phyloP scores from a whole-genome alignment of 2,113 vertebrate genomes.

The Macroglossus sobrinus region DNA sequence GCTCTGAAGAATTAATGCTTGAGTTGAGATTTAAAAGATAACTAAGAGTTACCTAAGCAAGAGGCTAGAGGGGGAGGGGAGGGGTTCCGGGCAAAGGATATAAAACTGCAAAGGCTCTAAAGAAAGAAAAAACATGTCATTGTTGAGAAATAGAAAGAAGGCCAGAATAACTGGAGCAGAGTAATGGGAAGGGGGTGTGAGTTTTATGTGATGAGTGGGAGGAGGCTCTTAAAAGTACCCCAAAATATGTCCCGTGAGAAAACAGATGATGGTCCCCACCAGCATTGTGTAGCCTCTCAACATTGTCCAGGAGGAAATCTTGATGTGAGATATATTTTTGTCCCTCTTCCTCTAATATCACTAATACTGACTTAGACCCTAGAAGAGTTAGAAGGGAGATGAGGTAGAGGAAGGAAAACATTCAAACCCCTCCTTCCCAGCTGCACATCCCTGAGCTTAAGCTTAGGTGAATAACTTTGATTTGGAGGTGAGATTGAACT shows the following conservation, averaged over 20 bases:
- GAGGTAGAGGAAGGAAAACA: not conserved
- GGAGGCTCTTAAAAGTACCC: not conserved
- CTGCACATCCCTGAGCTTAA: not conserved
- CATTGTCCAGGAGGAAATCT: not conserved
- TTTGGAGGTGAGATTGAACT: not conserved
- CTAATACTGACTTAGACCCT: not conserved
- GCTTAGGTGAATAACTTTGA: not conserved
- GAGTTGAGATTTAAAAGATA: constrained; percentile 11
- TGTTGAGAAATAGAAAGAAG: not conserved
- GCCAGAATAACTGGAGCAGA: not conserved
- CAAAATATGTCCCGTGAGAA: not conserved
- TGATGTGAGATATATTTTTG: not conserved
- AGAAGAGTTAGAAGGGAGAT: not conserved
- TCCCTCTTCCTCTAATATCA: constrained; percentile 5
- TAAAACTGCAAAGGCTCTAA: not conserved
- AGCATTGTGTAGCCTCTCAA: not conserved
- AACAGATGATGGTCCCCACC: not conserved
- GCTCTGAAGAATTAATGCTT: not conserved
- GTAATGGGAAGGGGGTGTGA: not conserved
- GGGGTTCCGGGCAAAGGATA: not conserved
- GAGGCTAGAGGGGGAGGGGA: no score
- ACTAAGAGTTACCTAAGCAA: not conserved
- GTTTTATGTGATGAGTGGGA: not conserved
- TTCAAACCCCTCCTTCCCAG: not conserved
- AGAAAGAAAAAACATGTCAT: not conserved